Base-by-base conservation (phyloP, 2,888 invertebrate species). In the Scelioninae gen. 2 region DNA sequence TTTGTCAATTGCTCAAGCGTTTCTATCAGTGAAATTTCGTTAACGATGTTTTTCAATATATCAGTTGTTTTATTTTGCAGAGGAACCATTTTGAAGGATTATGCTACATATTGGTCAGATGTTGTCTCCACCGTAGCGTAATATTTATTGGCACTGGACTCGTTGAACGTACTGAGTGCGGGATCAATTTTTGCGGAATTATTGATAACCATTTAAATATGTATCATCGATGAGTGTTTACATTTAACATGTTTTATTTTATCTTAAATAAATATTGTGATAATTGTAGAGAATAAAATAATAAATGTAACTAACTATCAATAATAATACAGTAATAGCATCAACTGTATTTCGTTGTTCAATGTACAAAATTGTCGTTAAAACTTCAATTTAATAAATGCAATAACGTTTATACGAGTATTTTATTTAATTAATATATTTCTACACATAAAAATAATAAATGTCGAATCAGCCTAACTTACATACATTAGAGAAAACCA, bases 61-160 rank as follows among this genome's bases (percentile, higher is more conserved):
- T 35, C n/a, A 5, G n/a, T 16, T 39, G 5, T 15, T 37, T 41
- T 1, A 16, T 39, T 91, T 90, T 35, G 6, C 89, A 94, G 94
- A 41, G 94, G 94, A 46, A 92, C 93, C 2, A 90, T 94, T 15
- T 85, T 94, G 79, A 91, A 93, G 85, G 91, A 92, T 78, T 94
- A 93, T 83, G 89, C 90, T 52, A 92, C 90, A 4, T 94, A 92
- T 85, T 94, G 94, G 94, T 89, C 92, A 18, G 90, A 82, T 1
- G 65, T 85, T 28, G 77, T 80, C 11, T 79, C 81, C 25, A 77
- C 72, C 52, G 45, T 48, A 19, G 76, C 76, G n/a, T 55, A 78
- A 16, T 70, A 33, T 16, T 22, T 31, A 22, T 33, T 1, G 18
- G 9, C 16, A 2, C 9, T n/a, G 15, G 18, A 9, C 25, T 25